Conservation (phyloP, 2,113 vertebrate genomes). For the Regulus satrapa region DNA sequence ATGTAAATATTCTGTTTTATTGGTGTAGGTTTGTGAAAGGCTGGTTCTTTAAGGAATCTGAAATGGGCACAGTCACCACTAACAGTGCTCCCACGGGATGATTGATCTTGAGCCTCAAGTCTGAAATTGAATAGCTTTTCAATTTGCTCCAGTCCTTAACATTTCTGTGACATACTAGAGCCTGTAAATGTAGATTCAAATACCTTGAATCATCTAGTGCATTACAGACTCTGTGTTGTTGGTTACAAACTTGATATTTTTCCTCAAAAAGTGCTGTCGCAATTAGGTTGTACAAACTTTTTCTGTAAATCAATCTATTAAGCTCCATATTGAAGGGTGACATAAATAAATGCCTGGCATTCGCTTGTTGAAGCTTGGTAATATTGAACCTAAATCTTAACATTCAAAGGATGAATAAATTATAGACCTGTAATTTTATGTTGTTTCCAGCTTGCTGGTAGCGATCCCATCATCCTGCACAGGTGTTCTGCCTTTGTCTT, state of each 20-base stretch:
- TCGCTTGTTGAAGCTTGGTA: background rate
- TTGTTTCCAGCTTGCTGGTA: background rate
- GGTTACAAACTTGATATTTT: background rate
- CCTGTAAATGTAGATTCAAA: background rate
- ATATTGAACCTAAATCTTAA: background rate
- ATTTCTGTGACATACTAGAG: background rate
- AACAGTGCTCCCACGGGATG: background rate
- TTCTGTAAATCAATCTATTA: background rate
- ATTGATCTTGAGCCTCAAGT: background rate
- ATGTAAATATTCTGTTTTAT: accelerated
- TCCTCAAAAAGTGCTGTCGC: background rate
- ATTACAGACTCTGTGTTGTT: background rate
- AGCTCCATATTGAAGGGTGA: background rate
- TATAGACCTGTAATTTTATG: background rate
- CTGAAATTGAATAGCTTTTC: background rate
- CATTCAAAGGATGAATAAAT: background rate
- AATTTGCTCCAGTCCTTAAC: background rate
- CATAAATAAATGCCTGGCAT: background rate
- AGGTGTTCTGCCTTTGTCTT: slow-evolving; percentile 24
- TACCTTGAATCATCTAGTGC: background rate
- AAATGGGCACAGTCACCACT: background rate
- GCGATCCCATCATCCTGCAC: background rate
- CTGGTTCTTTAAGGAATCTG: background rate
- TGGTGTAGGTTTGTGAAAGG: background rate
- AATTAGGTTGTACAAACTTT: background rate